Base-by-base conservation (phyloP, 1,140 invertebrate species). In the Ridgeia piscesae region DNA sequence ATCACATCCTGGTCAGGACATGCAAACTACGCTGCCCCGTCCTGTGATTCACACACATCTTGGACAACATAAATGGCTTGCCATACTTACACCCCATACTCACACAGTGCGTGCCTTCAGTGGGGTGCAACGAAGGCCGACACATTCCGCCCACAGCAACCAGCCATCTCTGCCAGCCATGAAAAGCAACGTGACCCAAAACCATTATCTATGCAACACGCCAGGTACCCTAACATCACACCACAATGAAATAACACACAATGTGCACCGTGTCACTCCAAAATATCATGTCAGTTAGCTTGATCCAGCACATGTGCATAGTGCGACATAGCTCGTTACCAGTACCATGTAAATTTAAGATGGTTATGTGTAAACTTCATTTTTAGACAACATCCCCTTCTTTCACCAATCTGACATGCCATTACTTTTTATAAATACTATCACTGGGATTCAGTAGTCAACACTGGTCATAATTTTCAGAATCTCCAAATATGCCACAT, bases 361-460 rank as follows among this genome's bases (percentile, higher is more conserved):
- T 77, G 6, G 58, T 27, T 77, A 31, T 77, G 11, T 21, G 17
- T 4, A 77, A 77, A 21, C 58, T 21, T 4, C 2, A 4, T 77
- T 77, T 77, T 77, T 77, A 77, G 27, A 77, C 11, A 77, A 6
- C 8, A 17, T 77, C 58, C 4, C 27, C 2, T 77, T 77, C 58
- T 31, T 77, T 77, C 58, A 27, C 11, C 4, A 77, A 77, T 21
- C 17, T 77, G 58, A 31, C 58, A 4, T 77, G 17, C 17, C 17
- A 77, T 77, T 77, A 77, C 14, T 77, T 31, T 77, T 77, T 77
- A 77, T 77, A 77, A 77, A 77, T 21, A 21, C 58, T 77, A 31
- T 77, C 58, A 77, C 58, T 77, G 58, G 58, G 58, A 77, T 77
- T 77, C 58, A 77, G n/a, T n/a, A n/a, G n/a, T n/a, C n/a, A n/a